Evolutionary conservation across 2,113 vertebrate genomes (phyloP).

Genomic region (Fukomys damarensis): DNA sequence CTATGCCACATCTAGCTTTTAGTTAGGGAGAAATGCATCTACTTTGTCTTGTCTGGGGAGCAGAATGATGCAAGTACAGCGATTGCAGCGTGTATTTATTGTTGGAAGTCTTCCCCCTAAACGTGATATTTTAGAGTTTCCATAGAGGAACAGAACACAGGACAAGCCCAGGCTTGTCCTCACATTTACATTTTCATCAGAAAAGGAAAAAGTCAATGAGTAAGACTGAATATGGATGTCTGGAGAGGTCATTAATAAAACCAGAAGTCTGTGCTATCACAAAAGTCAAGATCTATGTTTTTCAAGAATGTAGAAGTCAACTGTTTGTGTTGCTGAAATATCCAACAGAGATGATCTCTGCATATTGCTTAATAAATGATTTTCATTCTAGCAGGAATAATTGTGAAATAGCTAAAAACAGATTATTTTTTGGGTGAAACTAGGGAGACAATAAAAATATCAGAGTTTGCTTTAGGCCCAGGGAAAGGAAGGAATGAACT

Average conservation of each 20-base stretch:
- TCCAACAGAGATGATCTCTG: not conserved
- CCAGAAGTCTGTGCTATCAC: not conserved
- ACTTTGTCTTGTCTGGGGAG: not conserved
- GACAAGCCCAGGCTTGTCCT: not conserved
- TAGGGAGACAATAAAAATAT: not conserved
- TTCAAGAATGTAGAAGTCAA: not conserved
- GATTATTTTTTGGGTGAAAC: not conserved
- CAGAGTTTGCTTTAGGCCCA: not conserved
- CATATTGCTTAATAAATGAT: not conserved
- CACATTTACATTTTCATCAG: not conserved
- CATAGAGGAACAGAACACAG: not conserved
- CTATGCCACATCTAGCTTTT: not conserved
- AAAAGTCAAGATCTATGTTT: not conserved
- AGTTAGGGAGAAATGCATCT: not conserved
- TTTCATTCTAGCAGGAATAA: not conserved
- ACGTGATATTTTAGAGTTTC: not conserved
- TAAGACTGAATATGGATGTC: not conserved
- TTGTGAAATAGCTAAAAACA: not conserved
- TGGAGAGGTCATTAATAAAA: not conserved
- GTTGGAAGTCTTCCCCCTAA: not conserved
- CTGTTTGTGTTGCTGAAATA: not conserved
- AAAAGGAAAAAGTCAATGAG: not conserved
- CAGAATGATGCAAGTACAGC: not conserved
- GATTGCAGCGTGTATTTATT: not conserved
- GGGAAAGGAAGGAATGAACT: not conserved